Evolutionary conservation across 2,888 invertebrate species (phyloP), one percentile per base, ranked within the genome.

Genomic region (Caradrina clavipalpis): DNA sequence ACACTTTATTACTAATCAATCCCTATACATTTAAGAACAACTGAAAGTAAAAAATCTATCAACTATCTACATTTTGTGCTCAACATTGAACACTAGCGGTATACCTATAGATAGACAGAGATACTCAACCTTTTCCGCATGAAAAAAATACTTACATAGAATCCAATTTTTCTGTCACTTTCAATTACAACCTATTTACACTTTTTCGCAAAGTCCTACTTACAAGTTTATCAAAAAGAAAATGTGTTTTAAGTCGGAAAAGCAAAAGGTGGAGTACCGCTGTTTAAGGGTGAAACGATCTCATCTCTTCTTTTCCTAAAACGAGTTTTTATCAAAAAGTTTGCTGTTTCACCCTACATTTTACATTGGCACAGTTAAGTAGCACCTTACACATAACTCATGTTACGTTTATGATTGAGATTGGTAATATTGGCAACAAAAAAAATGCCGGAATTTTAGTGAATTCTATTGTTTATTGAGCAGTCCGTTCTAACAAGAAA

Each of bases 341-440:
- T 35, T 50, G n/a, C 54, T 39, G 49, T 49, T 61, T 57, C 60
- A 73, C 54, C 58, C 73, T 67, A 85, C 73, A 68, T 76, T 62
- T 81, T 80, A 83, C 69, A 87, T 92, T 92, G 92, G 92, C 92
- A 93, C 71, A 82, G 74, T 83, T 90, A 17, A 45, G 45, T 45
- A 92, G 92, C 92, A 92, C 92, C 92, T 85, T 74, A 65, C n/a
- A 57, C 51, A 50, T 55, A 73, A 63, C 35, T 21, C 11, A 22
- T 17, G 35, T 77, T 51, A 72, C 0, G 15, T 55, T 47, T 10
- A 26, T 54, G 22, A 45, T 26, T 60, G 49, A 56, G 45, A 70
- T 66, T 74, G 31, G 21, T 53, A 21, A 53, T 53, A 66, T 26
- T 65, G 35, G 42, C 15, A 57, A 66, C n/a, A n/a, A 19, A 55